Percentiles rank a stretch among this genome's conserved stretches.
Conservation (phyloP, 2,888 invertebrate genomes). For the Drosophila nigritarsus region DNA sequence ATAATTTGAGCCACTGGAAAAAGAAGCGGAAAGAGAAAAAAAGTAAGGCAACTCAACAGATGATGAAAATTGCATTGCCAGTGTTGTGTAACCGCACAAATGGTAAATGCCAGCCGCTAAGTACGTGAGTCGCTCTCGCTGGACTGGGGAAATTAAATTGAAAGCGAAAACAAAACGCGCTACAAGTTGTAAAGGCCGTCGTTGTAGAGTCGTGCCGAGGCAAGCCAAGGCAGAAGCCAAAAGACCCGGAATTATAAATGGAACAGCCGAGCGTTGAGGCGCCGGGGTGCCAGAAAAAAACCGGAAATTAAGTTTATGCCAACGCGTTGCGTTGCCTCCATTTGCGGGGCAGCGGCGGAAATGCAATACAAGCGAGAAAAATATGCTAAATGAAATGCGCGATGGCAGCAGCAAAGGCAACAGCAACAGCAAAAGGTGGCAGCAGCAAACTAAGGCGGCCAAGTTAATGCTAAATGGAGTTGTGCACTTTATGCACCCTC, state of each 20-base stretch:
- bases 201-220: background rate
- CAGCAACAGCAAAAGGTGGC: constrained; percentile 24
- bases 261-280: constrained; percentile 42
- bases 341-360: constrained; percentile 49
- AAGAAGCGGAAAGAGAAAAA: constrained; percentile 25
- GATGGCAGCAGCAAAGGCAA: constrained; percentile 16
- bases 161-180: constrained; percentile 72
- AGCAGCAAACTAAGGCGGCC: constrained; percentile 42
- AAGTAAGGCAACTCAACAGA: constrained; percentile 30
- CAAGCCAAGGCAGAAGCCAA: constrained; percentile 27
- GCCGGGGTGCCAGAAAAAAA: constrained; percentile 30
- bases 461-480: constrained; percentile 73
- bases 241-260: constrained; percentile 64
- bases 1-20: constrained; percentile 70
- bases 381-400: constrained; percentile 73
- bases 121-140: constrained; percentile 62
- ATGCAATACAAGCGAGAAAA: constrained; percentile 70
- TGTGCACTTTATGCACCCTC: constrained; percentile 62
- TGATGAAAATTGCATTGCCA: constrained; percentile 47
- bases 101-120: constrained; percentile 57
- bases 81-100: constrained; percentile 45
- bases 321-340: constrained; percentile 39
- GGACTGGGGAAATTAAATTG: constrained; percentile 73
- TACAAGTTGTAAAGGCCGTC: constrained; percentile 61
- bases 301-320: constrained; percentile 78